Evolutionary conservation across 2,888 invertebrate genomes (phyloP), one percentile per base, ranked within the genome.

Genomic region (Antitype chi): DNA sequence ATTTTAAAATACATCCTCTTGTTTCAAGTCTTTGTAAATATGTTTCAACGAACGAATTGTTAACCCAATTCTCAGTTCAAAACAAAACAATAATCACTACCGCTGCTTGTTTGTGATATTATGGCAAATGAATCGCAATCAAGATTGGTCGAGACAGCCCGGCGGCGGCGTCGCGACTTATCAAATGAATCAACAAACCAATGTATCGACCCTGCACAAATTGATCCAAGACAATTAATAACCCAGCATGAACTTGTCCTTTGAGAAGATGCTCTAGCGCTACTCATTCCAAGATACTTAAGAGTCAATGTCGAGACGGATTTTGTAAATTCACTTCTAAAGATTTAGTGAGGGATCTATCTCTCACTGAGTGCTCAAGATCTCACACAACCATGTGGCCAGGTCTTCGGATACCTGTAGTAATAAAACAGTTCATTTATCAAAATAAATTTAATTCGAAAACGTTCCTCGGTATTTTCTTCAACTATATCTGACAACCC

Each of bases 151-250:
- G 73, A 87, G 88, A 88, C 87, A 23, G 81, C 70, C 49, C 64
- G 88, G 77, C 88, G 85, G 60, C 64, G 72, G 62, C 81, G 77
- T 17, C 72, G 62, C 81, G 77, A n/a, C 72, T 13, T 74, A 52
- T 68, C 32, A 74, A 85, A 69, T 76, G 64, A 70, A 77, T 78
- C 76, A 78, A 76, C 52, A 8, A 78, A 63, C 67, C 78, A 82
- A 81, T 43, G 60, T 76, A 76, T 68, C 64, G 74, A 70, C 67
- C 79, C 74, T 59, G 64, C 47, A 60, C 87, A 85, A 85, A 85
- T 87, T 87, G 87, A 85, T 72, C 43, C 64, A 70, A 59, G 70
- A 74, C 78, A 83, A 88, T 82, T 84, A 84, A 77, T 84, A 47
- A 80, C 60, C 71, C 52, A 59, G 62, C 74, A 67, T 85, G 64